Conservation (phyloP, 2,113 vertebrate genomes). For the Anguilla rostrata region DNA sequence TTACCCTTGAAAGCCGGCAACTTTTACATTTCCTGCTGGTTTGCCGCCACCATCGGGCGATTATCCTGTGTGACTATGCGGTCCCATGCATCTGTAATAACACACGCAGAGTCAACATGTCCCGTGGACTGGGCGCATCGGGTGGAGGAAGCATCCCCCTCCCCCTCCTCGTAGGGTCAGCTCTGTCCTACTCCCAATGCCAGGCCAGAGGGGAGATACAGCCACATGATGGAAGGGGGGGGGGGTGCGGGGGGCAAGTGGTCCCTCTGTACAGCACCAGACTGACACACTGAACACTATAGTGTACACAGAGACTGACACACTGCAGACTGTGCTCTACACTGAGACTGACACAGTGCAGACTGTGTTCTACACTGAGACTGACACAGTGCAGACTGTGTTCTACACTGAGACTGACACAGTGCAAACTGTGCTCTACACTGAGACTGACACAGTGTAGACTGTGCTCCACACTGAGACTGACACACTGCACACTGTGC, state of each 20-base stretch:
- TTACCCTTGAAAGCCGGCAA: conserved; percentile 71
- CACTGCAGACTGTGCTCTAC: no score
- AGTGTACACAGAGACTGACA: no score
- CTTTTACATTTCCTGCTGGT: conserved; percentile 65
- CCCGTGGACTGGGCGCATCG: conserved; percentile 52
- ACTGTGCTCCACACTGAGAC: no score
- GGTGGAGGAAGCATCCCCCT: conserved; percentile 46
- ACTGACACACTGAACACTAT: background rate
- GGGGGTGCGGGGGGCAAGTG: background rate
- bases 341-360: no score
- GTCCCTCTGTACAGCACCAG: background rate
- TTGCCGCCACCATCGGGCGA: conserved; percentile 48
- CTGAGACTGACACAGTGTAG: no score
- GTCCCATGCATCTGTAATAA: conserved; percentile 69
- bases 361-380: no score
- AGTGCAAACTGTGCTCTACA: no score
- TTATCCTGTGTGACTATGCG: conserved; percentile 77
- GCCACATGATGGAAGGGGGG: background rate
- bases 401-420: no score
- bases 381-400: no score
- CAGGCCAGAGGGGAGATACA: background rate
- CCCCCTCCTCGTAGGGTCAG: conserved; percentile 14
- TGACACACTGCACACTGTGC: no score
- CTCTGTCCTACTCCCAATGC: background rate
- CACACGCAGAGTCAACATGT: conserved; percentile 71